Evolutionary conservation across 2,888 invertebrate genomes (phyloP), one percentile per base, ranked within the genome.

Genomic region (Adelognathus sp.): DNA sequence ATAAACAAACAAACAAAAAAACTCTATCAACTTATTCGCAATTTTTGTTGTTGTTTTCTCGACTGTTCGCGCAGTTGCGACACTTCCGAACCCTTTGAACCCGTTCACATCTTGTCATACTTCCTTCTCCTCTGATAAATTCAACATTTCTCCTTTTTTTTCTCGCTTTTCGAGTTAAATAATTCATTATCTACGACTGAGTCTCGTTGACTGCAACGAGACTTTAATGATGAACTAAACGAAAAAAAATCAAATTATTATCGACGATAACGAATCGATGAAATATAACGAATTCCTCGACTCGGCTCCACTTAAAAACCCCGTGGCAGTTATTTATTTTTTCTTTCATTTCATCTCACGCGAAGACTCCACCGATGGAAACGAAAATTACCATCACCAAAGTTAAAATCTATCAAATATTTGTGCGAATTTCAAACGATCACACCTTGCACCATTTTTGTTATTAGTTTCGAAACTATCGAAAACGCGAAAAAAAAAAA

Each of bases 281-380:
- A 60, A 54, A 67, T 52, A 61, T 67, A 61, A 60, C 44, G 29
- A 66, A 56, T 56, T n/a, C 24, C 46, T 64, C 33, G 36, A 73
- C 41, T 41, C n/a, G 3, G 2, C 50, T 66, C 36, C 52, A 66
- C 11, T 50, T 52, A 36, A 41, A 44, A 44, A 11, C 54, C 3
- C 31, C 72, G 44, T 4, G 52, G 33, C 21, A 39, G 27, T 2
- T 50, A 56, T 21, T 27, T 63, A 16, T 21, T 14, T 39, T 29
- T 27, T 46, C 14, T 14, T 14, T 31, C 41, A 39, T 24, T 24
- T n/a, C 3, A 21, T 60, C 11, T 14, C 7, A 41, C 16, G 24
- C 60, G 60, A 5, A 60, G 39, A 14, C 60, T 36, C 60, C 14
- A 60, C 60, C 60, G 60, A 39, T 60, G 3, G 4, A 31, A 56